Base-by-base conservation (phyloP, 2,797 vertebrate genomes). In the Crotalus adamanteus region DNA sequence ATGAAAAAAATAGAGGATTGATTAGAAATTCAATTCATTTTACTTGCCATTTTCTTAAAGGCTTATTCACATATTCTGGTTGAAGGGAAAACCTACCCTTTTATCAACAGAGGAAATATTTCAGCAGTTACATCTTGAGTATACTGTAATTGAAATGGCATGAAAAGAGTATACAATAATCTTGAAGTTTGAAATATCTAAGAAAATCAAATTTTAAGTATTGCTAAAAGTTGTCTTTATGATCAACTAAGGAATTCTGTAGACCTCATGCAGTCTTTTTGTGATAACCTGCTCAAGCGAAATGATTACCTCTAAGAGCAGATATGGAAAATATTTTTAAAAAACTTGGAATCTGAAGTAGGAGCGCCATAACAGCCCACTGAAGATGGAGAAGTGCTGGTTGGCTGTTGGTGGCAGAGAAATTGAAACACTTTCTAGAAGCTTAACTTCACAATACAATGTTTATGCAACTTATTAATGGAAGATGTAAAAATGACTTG, bases 1-100 rank as follows among this genome's bases (percentile, higher is more conserved):
- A 88, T 86, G 88, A 83, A 92, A 90, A 12, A 88, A 78, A 92
- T 20, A 31, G 3, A 69, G 22, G 22, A 31, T 89, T 91, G 87
- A 55, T 42, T 89, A 26, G 37, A 22, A 1, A 65, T 18, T 13
- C 7, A 57, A 13, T 69, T 86, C 22, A 16, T 26, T 59, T 91
- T 28, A 55, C 53, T 59, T 55, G 8, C 14, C 87, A 47, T 60
- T 78, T 25, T 20, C 56, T 78, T 47, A 55, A 65, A 57, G 14
- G 7, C 37, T 55, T 92, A 47, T 3, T 59, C 16, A 53, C 13
- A 26, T 53, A 28, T 56, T 90, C 26, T 78, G 22, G n/a, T 8
- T 57, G 63, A 87, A 90, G 31, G 28, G 4, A 53, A 87, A 53
- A 0, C 4, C 42, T 18, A 26, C 0, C 5, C 53, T 57, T 89